Conservation (phyloP, 2,888 invertebrate species). For the Drosophila subsilvestris region DNA sequence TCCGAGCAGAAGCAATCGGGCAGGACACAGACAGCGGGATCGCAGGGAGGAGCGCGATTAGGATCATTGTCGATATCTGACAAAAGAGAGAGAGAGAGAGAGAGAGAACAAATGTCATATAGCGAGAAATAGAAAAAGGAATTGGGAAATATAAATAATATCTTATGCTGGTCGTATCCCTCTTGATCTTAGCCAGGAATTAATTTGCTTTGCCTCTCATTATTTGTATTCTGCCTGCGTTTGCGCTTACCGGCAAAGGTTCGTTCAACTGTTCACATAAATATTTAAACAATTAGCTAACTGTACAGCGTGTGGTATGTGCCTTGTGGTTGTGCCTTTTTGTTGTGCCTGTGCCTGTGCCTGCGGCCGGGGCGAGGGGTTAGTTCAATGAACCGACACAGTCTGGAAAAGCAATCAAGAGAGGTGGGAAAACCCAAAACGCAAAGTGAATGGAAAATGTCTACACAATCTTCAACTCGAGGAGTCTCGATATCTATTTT, state of each 20-base stretch:
- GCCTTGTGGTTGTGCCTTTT: neutral
- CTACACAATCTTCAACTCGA: conserved; percentile 41
- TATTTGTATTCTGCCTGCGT: conserved; percentile 58
- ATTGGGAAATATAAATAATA: no score
- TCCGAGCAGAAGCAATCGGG: conserved; percentile 98
- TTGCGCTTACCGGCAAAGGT: conserved; percentile 42
- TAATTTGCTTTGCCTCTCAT: conserved; percentile 3
- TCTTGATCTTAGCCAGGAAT: neutral
- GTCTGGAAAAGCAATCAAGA: conserved; percentile 54
- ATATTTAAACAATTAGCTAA: conserved; percentile 65
- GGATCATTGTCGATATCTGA: conserved; percentile 96
- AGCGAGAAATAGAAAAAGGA: neutral
- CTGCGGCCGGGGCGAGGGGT: conserved; percentile 19
- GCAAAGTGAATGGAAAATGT: conserved; percentile 79
- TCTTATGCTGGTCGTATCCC: neutral
- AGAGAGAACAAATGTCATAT: neutral
- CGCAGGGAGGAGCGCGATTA: conserved; percentile 95
- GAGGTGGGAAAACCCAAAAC: conserved; percentile 68
- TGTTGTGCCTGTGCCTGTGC: neutral
- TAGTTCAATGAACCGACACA: conserved; percentile 48
- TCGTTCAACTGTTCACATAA: conserved; percentile 60
- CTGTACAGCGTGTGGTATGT: conserved; percentile 31
- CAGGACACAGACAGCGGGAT: conserved; percentile 92
- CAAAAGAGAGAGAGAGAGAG: no score
- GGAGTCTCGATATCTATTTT: conserved; percentile 6